Percentiles rank a stretch among this genome's conserved stretches.
phyloP scores from a whole-genome alignment of 2,797 vertebrate genomes.

The Etheostoma nigrum region DNA sequence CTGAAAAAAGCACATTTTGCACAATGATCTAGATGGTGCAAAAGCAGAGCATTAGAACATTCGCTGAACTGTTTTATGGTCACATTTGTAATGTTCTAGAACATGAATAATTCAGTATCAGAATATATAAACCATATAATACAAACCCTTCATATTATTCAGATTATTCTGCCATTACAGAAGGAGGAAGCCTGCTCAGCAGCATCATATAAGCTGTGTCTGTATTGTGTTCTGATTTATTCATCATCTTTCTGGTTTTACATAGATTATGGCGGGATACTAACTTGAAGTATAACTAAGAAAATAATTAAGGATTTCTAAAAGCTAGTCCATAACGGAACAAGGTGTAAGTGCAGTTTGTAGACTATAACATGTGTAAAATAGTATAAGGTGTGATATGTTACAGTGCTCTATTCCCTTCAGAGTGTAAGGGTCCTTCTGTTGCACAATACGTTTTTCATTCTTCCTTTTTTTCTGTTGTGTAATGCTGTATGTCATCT shows the following conservation, averaged over 20 bases:
- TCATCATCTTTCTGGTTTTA: not conserved
- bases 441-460: constrained; percentile 34
- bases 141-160: too few relatives aligned
- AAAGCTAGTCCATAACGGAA: not conserved
- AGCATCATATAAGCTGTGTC: not conserved
- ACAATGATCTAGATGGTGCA: not conserved
- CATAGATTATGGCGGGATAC: too few relatives aligned
- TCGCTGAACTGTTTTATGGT: not conserved
- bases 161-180: not conserved
- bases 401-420: not conserved
- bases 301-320: not conserved
- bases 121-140: not conserved
- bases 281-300: not conserved
- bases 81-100: not conserved
- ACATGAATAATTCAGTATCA: not conserved
- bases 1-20: not conserved
- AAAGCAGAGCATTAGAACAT: not conserved
- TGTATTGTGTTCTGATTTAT: not conserved
- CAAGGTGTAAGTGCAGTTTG: not conserved
- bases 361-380: not conserved
- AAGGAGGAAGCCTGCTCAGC: not conserved
- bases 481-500: constrained; percentile 38
- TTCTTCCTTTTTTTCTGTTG: constrained; percentile 20
- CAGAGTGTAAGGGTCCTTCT: constrained; percentile 1
- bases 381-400: not conserved